These are phyloP conservation scores for Drosophila monieri DNA, from an alignment of 2,888 invertebrate species.

Conservation along the genomic window DNA sequence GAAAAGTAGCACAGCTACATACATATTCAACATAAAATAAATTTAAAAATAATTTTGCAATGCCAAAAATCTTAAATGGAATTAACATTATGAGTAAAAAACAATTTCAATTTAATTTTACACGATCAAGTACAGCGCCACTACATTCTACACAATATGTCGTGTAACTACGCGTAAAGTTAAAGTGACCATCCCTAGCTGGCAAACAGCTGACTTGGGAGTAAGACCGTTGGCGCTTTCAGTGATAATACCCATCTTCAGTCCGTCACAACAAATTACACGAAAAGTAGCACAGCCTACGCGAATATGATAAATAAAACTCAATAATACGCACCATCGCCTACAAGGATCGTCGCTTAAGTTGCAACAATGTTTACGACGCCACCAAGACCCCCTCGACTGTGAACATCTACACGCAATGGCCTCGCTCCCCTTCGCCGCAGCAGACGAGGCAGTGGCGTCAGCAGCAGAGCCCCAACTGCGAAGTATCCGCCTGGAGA, in stretches of 20 bases:
- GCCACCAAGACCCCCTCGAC: constrained; percentile 16
- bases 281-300: neutral
- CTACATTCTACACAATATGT: neutral
- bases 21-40: no score
- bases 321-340: neutral
- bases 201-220: neutral
- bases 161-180: neutral
- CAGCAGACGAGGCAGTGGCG: constrained; percentile 1
- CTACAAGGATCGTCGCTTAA: neutral
- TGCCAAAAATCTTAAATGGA: no score
- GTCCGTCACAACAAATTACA: neutral
- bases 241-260: neutral
- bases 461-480: constrained; percentile 9
- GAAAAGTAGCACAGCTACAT: no score
- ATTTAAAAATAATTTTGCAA: no score
- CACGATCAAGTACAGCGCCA: no score
- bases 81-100: no score
- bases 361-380: constrained; percentile 9
- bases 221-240: neutral
- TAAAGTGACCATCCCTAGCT: neutral
- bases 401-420: constrained; percentile 9
- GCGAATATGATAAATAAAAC: neutral
- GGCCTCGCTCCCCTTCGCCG: constrained; percentile 19
- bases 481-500: constrained; percentile 12
- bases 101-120: no score